phyloP scores from a whole-genome alignment of 2,888 invertebrate genomes.

The Agrilus biguttatus region DNA sequence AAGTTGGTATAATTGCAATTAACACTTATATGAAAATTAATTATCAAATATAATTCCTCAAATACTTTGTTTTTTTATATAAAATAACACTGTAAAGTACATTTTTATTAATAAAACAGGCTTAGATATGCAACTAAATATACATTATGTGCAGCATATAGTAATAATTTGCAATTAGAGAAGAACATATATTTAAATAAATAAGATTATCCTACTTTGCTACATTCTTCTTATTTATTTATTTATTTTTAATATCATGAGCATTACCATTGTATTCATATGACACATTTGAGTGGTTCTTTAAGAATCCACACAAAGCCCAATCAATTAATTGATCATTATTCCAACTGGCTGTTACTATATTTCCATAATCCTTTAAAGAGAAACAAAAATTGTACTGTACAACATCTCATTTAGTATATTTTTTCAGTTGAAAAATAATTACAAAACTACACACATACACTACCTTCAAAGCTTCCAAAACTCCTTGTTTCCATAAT shows the following conservation, averaged over 20 bases:
- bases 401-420: background rate
- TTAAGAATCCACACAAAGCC: conserved; percentile 3
- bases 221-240: no score
- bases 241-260: no score
- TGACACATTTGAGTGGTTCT: background rate
- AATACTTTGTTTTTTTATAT: background rate
- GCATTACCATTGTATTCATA: background rate
- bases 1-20: background rate
- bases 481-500: conserved; percentile 1
- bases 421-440: background rate
- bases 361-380: conserved; percentile 5
- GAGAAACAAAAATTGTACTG: no score
- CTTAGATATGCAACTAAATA: no score
- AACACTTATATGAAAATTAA: background rate
- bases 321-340: conserved; percentile 2
- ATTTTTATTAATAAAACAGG: no score
- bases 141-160: no score
- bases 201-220: no score
- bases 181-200: no score
- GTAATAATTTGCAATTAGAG: no score
- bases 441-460: no score
- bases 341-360: conserved; percentile 2
- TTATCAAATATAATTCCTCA: no score
- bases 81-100: background rate
- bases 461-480: conserved; percentile 6